Evolutionary conservation across 2,797 vertebrate species (phyloP).

Genomic region (Molossus alvarezi): DNA sequence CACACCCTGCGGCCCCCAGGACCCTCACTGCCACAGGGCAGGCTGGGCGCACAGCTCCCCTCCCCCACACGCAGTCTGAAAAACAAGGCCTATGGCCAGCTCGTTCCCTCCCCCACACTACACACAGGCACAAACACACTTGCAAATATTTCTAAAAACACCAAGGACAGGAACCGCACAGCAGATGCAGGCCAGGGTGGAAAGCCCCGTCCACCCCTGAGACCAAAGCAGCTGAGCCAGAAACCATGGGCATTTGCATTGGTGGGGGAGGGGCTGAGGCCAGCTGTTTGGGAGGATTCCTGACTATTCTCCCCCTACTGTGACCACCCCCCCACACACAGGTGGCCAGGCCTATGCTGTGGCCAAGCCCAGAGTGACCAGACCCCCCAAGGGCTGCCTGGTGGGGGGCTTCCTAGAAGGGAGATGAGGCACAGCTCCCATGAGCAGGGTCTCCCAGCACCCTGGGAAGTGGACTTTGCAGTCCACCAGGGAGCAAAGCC

Average conservation of each 20-base stretch:
- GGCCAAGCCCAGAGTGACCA: background rate
- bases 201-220: constrained; percentile 49
- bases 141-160: constrained; percentile 81
- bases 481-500: accelerated
- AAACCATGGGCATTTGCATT: constrained; percentile 10
- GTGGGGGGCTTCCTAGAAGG: background rate
- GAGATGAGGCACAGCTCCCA: background rate
- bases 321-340: too few species aligned
- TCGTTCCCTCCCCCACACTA: background rate
- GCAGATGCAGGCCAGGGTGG: constrained; percentile 64
- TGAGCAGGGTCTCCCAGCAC: accelerated
- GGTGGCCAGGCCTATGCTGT: background rate
- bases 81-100: background rate
- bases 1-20: background rate
- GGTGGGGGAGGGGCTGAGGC: background rate
- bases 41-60: background rate
- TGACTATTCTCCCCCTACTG: background rate
- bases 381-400: background rate
- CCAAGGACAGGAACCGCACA: constrained; percentile 22
- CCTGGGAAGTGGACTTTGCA: too few species aligned
- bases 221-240: background rate
- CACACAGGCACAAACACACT: constrained; percentile 65
- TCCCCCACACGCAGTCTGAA: background rate
- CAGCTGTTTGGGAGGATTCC: background rate
- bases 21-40: background rate